phyloP scores from a whole-genome alignment of 2,797 vertebrate species.

The Pelobates cultripes region DNA sequence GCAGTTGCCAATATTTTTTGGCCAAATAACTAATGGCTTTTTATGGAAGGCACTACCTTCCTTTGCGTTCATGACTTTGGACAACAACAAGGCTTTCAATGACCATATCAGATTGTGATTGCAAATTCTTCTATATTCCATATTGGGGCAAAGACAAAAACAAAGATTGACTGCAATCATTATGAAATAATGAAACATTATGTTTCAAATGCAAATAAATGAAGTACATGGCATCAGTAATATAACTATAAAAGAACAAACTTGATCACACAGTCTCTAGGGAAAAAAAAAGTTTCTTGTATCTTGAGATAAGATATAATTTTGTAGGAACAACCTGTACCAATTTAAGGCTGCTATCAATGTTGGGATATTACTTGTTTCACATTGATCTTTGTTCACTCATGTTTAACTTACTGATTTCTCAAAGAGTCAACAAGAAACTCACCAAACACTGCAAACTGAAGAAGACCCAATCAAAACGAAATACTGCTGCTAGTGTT shows the following conservation, averaged over 20 bases:
- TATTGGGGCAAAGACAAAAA: too few relatives aligned
- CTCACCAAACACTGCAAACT: too few relatives aligned
- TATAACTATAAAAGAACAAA: slow-evolving; percentile 6
- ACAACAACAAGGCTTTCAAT: too few relatives aligned
- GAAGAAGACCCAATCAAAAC: too few relatives aligned
- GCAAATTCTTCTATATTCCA: too few relatives aligned
- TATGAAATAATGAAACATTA: background rate
- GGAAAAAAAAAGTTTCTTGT: background rate
- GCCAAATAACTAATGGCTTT: too few relatives aligned
- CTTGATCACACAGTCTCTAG: background rate
- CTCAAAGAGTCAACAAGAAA: background rate
- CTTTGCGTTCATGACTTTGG: too few relatives aligned
- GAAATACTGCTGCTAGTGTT: too few relatives aligned
- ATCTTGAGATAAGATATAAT: slow-evolving; percentile 10
- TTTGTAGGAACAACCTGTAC: slow-evolving; percentile 9
- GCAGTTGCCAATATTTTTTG: too few relatives aligned
- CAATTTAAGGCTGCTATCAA: background rate
- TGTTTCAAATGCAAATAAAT: background rate
- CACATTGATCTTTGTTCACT: background rate
- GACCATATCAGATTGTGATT: too few relatives aligned
- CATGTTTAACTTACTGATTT: background rate
- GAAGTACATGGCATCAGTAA: background rate
- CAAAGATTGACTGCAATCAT: too few relatives aligned
- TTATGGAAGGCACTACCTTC: too few relatives aligned
- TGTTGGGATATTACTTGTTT: background rate